Conservation (phyloP, 2,113 vertebrate species). For the Gnathonemus echidnorhynchus region DNA sequence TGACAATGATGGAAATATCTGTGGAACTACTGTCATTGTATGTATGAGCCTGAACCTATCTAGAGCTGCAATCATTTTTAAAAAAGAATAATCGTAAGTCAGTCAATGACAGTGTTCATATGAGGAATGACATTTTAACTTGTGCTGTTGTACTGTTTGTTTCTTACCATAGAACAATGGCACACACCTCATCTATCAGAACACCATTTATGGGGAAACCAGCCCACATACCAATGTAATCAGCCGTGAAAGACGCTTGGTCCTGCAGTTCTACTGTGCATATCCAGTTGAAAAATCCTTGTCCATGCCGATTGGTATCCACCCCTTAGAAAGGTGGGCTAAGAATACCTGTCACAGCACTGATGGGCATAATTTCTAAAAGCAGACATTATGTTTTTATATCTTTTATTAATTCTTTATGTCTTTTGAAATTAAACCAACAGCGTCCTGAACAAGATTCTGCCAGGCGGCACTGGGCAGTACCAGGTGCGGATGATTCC, state of each 20-base stretch:
- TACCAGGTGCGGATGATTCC: conserved; percentile 46
- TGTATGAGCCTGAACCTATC: neutral
- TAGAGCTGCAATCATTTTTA: neutral
- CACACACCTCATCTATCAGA: conserved; percentile 31
- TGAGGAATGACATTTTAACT: neutral
- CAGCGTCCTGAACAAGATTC: conserved; percentile 42
- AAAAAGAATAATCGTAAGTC: neutral
- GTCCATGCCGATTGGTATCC: conserved; percentile 36
- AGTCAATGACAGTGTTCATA: neutral
- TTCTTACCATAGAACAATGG: conserved; percentile 23
- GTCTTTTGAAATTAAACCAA: conserved; percentile 8
- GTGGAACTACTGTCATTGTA: conserved; percentile 51
- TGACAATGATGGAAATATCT: conserved; percentile 39
- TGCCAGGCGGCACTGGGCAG: conserved; percentile 37
- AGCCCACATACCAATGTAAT: conserved; percentile 14
- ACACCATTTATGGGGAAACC: conserved; percentile 23
- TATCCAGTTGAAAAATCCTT: conserved; percentile 37
- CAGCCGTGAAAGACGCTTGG: conserved; percentile 31
- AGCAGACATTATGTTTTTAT: neutral
- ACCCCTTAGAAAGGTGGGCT: conserved; percentile 48
- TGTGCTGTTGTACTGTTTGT: neutral
- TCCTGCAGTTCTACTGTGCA: conserved; percentile 33
- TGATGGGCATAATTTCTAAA: neutral
- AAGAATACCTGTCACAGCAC: neutral
- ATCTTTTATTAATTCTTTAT: neutral